Conservation (phyloP, 2,888 invertebrate genomes). For the Scelioninae gen. 1 region DNA sequence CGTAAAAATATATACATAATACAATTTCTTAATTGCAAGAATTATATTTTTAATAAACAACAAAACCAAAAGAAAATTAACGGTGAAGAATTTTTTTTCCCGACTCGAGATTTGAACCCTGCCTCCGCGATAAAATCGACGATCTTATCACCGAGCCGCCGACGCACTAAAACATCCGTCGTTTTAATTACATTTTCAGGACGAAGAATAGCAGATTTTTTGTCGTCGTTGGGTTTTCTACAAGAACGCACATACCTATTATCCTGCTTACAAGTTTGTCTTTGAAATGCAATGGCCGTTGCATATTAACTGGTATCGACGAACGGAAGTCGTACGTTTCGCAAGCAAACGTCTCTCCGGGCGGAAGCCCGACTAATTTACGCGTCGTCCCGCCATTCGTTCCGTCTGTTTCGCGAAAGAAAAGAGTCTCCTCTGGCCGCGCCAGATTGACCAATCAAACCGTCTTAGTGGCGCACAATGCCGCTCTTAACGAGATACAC, state of each 20-base stretch:
- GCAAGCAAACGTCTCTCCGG: slow-evolving; percentile 48
- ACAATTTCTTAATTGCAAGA: too few relatives aligned
- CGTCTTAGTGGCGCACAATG: slow-evolving; percentile 80
- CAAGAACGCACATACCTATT: slow-evolving; percentile 15
- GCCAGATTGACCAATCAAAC: slow-evolving; percentile 82
- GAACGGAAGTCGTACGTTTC: slow-evolving; percentile 61
- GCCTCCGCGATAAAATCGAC: slow-evolving; percentile 7
- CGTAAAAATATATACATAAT: too few relatives aligned
- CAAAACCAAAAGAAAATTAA: background rate
- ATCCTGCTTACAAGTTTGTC: slow-evolving; percentile 11
- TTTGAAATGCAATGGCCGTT: slow-evolving; percentile 33
- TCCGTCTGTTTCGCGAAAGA: slow-evolving; percentile 68
- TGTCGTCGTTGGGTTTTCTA: slow-evolving; percentile 18
- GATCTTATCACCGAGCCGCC: slow-evolving; percentile 1
- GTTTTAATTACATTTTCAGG: slow-evolving; percentile 20
- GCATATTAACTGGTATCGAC: slow-evolving; percentile 50
- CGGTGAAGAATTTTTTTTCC: too few relatives aligned
- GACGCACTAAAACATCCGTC: background rate
- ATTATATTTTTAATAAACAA: too few relatives aligned
- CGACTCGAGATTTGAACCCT: too few relatives aligned
- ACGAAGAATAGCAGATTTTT: slow-evolving; percentile 8
- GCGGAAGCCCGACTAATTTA: slow-evolving; percentile 78
- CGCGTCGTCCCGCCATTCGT: slow-evolving; percentile 70
- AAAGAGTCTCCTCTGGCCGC: slow-evolving; percentile 66
- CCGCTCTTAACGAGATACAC: slow-evolving; percentile 78